These are phyloP conservation scores for Arctopsyche grandis DNA, from an alignment of 1,140 invertebrate genomes.

Conservation along the genomic window DNA sequence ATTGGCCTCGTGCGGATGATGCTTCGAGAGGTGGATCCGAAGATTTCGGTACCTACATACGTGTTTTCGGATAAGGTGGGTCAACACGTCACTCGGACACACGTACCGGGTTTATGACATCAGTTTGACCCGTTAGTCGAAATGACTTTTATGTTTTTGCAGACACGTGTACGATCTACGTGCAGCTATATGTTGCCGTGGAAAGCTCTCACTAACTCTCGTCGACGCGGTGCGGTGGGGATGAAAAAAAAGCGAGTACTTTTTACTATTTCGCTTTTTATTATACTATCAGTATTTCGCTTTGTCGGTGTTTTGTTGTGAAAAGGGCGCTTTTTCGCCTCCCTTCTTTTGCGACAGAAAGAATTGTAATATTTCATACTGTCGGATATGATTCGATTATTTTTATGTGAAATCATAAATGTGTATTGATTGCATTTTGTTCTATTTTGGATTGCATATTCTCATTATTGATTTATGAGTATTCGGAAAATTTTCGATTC, in stretches of 20 bases:
- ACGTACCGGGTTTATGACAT: constrained; percentile 50
- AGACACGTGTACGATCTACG: constrained; percentile 53
- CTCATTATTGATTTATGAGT: too few species aligned
- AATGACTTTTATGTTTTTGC: constrained; percentile 53
- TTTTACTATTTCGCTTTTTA: neutral
- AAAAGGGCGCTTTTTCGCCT: neutral
- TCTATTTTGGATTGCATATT: too few species aligned
- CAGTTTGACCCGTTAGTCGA: constrained; percentile 52
- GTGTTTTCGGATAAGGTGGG: constrained; percentile 29
- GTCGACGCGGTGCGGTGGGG: neutral
- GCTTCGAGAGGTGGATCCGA: neutral
- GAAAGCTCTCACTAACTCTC: neutral
- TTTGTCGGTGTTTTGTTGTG: neutral
- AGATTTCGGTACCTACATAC: constrained; percentile 37
- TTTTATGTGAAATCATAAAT: too few species aligned
- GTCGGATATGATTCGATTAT: too few species aligned
- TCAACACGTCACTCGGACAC: constrained; percentile 39
- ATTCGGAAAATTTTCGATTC: too few species aligned
- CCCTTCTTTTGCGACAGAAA: too few species aligned
- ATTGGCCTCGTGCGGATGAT: too few species aligned
- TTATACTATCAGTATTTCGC: neutral
- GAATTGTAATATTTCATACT: too few species aligned
- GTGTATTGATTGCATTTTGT: too few species aligned
- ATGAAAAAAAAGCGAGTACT: neutral
- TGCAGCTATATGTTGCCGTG: constrained; percentile 39